A percentile compares a stretch with the other conserved stretches of the same genome.
These are phyloP conservation scores for Botrylloides violaceus DNA, from an alignment of 23 tunicate species.

Conservation along the genomic window DNA sequence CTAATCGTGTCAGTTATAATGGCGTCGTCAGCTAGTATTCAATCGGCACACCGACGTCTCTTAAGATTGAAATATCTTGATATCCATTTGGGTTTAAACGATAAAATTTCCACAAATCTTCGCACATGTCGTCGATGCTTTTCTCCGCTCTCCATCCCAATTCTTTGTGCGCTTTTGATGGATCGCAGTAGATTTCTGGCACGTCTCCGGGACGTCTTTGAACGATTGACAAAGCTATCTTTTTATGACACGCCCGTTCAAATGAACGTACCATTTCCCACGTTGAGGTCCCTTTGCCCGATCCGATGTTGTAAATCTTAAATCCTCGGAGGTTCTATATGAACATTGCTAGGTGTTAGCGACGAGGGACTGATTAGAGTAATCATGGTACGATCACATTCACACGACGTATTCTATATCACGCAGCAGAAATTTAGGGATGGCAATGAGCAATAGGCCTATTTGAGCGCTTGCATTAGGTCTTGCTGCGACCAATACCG, in stretches of 20 bases:
- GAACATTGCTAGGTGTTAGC: too few species aligned
- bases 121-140: conserved; percentile 77
- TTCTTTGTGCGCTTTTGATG: conserved; percentile 65
- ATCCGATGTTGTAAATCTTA: conserved; percentile 78
- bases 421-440: too few species aligned
- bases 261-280: conserved; percentile 81
- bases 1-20: too few species aligned
- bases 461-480: too few species aligned
- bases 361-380: too few species aligned
- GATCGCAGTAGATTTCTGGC: conserved; percentile 77
- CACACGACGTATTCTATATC: too few species aligned
- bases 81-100: conserved; percentile 92
- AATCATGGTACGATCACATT: too few species aligned
- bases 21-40: conserved; percentile 7
- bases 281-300: conserved; percentile 77
- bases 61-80: conserved; percentile 31
- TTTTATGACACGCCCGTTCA: conserved; percentile 67
- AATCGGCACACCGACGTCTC: conserved; percentile 20
- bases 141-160: conserved; percentile 85
- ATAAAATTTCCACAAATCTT: conserved; percentile 93
- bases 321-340: conserved; percentile 1
- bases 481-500: too few species aligned
- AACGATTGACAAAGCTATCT: conserved; percentile 40
- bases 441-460: too few species aligned
- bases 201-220: conserved; percentile 93